phyloP scores from a whole-genome alignment of 2,113 vertebrate genomes.

The Phycodurus eques region DNA sequence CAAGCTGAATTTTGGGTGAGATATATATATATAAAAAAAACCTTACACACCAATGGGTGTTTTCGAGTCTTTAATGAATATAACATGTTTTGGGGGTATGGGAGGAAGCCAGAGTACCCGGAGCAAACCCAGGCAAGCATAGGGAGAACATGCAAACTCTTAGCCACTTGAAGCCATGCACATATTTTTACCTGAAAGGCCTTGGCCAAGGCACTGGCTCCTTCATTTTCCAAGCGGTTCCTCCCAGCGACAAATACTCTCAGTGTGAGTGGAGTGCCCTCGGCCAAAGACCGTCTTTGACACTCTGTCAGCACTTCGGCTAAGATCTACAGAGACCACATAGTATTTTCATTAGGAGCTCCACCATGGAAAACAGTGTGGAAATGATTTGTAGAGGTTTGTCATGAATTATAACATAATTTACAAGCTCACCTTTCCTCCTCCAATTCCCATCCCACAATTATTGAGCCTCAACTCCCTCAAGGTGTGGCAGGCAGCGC shows the following conservation, averaged over 20 bases:
- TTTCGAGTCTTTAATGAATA: no score
- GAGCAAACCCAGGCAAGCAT: no score
- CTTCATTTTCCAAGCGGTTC: slow-evolving; percentile 95
- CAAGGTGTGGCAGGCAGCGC: slow-evolving; percentile 82
- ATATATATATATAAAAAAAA: no score
- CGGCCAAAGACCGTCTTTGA: slow-evolving; percentile 79
- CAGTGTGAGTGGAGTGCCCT: slow-evolving; percentile 80
- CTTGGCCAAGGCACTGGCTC: slow-evolving; percentile 87
- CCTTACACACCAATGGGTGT: no score
- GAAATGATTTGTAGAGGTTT: neutral
- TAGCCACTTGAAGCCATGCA: no score
- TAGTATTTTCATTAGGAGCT: fast-evolving
- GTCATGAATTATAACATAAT: neutral
- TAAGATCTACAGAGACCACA: slow-evolving; percentile 78
- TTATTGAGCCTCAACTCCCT: slow-evolving; percentile 92
- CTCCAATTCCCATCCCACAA: slow-evolving; percentile 95
- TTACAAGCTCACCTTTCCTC: slow-evolving; percentile 83
- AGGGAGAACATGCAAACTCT: no score
- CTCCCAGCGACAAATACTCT: slow-evolving; percentile 91
- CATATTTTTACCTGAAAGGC: slow-evolving; percentile 81
- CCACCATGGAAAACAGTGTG: neutral
- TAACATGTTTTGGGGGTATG: no score
- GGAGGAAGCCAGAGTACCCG: no score
- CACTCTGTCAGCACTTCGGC: slow-evolving; percentile 85
- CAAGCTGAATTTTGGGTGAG: no score